A percentile compares a stretch with the other conserved stretches of the same genome.
Conservation (phyloP, 2,888 invertebrate species). For the Machimus rusticus region DNA sequence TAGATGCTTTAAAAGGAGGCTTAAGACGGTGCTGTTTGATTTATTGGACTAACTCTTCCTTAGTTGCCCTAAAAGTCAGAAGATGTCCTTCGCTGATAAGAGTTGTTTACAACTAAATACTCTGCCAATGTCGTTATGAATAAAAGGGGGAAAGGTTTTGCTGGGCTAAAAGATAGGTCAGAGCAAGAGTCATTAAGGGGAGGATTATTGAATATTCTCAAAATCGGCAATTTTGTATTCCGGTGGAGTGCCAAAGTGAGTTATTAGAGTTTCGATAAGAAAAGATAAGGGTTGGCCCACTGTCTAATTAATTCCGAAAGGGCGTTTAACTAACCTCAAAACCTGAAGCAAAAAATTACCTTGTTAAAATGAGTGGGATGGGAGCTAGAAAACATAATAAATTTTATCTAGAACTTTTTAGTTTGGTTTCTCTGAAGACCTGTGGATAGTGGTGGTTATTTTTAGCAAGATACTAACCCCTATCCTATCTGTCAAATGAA, state of each 20-base stretch:
- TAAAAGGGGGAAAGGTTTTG: background rate
- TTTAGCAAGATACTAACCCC: background rate
- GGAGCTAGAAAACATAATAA: background rate
- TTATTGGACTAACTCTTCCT: background rate
- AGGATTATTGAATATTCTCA: background rate
- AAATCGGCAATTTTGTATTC: background rate
- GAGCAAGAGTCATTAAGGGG: background rate
- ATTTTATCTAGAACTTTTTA: background rate
- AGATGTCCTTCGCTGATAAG: background rate
- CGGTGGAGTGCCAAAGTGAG: background rate
- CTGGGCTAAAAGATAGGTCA: background rate
- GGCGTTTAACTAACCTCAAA: background rate
- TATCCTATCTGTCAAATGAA: background rate
- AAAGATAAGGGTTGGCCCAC: background rate
- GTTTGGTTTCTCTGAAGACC: background rate
- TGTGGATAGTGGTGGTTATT: background rate
- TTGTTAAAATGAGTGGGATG: background rate
- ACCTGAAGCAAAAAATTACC: background rate
- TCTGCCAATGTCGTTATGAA: background rate
- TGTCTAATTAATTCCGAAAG: background rate
- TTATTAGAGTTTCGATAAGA: background rate
- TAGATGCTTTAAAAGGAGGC: background rate
- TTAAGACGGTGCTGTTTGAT: background rate
- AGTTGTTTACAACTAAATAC: background rate
- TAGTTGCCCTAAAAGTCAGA: background rate